These are phyloP conservation scores for Drosophila ohnishii DNA, from an alignment of 1,140 invertebrate species.

Conservation along the genomic window DNA sequence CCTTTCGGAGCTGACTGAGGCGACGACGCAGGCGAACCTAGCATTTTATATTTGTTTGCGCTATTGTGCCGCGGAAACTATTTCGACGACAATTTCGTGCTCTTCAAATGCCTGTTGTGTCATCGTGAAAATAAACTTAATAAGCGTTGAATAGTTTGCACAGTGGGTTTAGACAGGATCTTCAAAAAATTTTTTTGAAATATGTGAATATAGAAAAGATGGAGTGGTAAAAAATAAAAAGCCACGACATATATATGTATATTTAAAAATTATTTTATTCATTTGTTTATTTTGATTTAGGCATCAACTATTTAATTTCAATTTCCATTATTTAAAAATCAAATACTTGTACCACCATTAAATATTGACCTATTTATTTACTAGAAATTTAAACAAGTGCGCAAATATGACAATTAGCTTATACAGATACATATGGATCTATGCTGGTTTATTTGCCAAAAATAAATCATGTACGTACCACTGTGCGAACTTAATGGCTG, in stretches of 20 bases:
- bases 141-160: conserved; percentile 2
- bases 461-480: neutral
- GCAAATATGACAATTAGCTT: neutral
- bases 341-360: neutral
- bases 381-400: neutral
- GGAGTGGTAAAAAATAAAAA: neutral
- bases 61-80: conserved; percentile 5
- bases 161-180: conserved; percentile 6
- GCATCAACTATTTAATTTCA: too few relatives aligned
- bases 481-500: conserved; percentile 3
- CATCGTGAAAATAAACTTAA: conserved; percentile 42
- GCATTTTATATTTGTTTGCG: conserved; percentile 35
- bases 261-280: neutral
- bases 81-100: conserved; percentile 15
- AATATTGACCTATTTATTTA: neutral
- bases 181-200: neutral
- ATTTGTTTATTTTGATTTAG: neutral
- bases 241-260: neutral
- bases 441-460: neutral
- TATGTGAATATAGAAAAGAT: neutral
- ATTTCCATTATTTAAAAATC: neutral
- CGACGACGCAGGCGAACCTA: neutral
- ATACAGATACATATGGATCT: neutral
- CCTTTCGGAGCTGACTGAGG: conserved; percentile 23
- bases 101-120: conserved; percentile 29